Evolutionary conservation across 2,888 invertebrate species (phyloP).

Genomic region (Gymnocheta viridis): DNA sequence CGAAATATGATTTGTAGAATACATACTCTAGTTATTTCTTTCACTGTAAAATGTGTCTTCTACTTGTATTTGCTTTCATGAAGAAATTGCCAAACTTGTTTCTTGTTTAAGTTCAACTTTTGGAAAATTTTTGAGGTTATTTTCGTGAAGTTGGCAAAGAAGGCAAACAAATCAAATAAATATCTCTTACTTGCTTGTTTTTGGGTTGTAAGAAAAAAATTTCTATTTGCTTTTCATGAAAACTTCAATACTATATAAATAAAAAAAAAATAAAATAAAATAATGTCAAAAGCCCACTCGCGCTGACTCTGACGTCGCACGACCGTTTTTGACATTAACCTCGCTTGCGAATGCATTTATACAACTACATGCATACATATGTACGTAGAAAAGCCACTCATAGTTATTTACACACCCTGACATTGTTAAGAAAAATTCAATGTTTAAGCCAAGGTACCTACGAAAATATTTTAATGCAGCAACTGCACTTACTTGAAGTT

Average conservation of each 20-base stretch:
- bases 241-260: conserved; percentile 1
- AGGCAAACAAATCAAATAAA: neutral
- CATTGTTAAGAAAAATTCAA: conserved; percentile 48
- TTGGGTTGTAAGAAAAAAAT: conserved; percentile 35
- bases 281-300: conserved; percentile 56
- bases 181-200: conserved; percentile 19
- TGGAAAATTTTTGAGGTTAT: conserved; percentile 38
- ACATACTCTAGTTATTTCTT: neutral
- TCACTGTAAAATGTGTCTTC: neutral
- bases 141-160: conserved; percentile 22
- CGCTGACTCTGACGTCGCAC: conserved; percentile 53
- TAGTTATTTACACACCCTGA: conserved; percentile 1
- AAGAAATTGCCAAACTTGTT: conserved; percentile 46
- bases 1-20: neutral
- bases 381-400: too few species aligned
- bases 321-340: conserved; percentile 68
- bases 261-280: neutral
- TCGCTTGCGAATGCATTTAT: conserved; percentile 57
- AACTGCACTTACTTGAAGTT: conserved; percentile 39
- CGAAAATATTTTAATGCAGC: conserved; percentile 1
- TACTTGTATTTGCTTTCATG: neutral
- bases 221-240: conserved; percentile 53
- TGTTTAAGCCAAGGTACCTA: conserved; percentile 57
- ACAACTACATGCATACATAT: neutral
- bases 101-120: conserved; percentile 19